A percentile compares a stretch with the other conserved stretches of the same genome.
Evolutionary conservation across 2,113 vertebrate genomes (phyloP).

Genomic region (Erythrocercus mccallii): DNA sequence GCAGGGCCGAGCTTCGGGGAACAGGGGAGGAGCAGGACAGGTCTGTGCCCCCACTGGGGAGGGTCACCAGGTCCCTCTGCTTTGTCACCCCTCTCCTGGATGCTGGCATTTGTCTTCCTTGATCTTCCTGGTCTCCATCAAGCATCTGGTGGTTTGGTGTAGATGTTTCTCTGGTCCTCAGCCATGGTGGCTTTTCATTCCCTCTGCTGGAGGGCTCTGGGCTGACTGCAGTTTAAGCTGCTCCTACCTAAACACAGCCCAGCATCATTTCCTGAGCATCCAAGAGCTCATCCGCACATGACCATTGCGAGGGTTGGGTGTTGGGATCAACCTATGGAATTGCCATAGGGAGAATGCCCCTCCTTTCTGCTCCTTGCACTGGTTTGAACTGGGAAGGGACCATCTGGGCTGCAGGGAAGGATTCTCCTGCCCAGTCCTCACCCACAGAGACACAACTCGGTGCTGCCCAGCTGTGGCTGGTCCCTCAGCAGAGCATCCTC

Average conservation of each 20-base stretch:
- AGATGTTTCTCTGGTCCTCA: not conserved
- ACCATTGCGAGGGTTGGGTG: rapidly evolving
- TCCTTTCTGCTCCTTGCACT: not conserved
- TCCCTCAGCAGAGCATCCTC: not conserved
- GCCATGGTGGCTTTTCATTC: not conserved
- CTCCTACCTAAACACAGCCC: not conserved
- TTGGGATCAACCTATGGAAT: not conserved
- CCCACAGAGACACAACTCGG: rapidly evolving
- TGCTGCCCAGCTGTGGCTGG: rapidly evolving
- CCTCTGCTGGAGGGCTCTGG: not conserved
- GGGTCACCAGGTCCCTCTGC: not conserved
- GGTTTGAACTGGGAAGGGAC: not conserved
- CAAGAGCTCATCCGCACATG: rapidly evolving
- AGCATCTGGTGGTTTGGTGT: not conserved
- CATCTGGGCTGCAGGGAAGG: not conserved
- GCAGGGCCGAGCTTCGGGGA: not conserved
- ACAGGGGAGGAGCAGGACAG: not conserved
- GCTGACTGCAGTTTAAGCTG: not conserved
- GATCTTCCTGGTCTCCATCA: no score
- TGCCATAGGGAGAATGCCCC: rapidly evolving
- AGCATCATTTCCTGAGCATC: rapidly evolving
- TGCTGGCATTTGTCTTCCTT: not conserved
- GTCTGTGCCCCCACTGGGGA: not conserved
- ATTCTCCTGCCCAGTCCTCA: rapidly evolving
- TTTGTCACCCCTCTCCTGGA: not conserved